A percentile compares a stretch with the other conserved stretches of the same genome.
These are phyloP conservation scores for Panzeria rudis DNA, from an alignment of 2,888 invertebrate genomes.

Conservation along the genomic window DNA sequence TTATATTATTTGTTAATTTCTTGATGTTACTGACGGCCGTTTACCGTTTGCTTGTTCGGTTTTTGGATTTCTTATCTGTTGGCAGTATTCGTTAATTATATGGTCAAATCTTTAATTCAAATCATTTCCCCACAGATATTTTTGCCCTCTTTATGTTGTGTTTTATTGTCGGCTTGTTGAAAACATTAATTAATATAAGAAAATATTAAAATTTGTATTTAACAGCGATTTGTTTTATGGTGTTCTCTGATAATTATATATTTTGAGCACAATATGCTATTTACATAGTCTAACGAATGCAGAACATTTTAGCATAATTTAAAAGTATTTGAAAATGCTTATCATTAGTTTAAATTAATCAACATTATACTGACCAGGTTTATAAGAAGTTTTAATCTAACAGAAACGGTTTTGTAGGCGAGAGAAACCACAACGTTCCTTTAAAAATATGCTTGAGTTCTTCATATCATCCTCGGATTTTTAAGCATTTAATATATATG, in stretches of 20 bases:
- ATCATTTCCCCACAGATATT: slow-evolving; percentile 34
- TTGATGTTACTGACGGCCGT: slow-evolving; percentile 16
- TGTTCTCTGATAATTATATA: background rate
- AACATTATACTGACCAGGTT: too few relatives aligned
- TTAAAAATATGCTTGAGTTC: too few relatives aligned
- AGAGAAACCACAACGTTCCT: too few relatives aligned
- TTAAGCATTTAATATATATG: too few relatives aligned
- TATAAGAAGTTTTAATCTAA: too few relatives aligned
- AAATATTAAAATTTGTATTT: slow-evolving; percentile 31
- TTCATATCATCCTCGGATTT: too few relatives aligned
- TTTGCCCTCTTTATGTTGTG: background rate
- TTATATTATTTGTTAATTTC: slow-evolving; percentile 63
- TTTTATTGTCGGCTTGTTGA: slow-evolving; percentile 47
- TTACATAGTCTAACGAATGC: too few relatives aligned
- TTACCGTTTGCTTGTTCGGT: slow-evolving; percentile 47
- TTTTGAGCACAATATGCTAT: background rate
- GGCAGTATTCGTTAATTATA: slow-evolving; percentile 67
- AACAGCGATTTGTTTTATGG: slow-evolving; percentile 37
- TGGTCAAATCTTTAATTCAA: slow-evolving; percentile 41
- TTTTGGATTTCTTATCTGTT: slow-evolving; percentile 2
- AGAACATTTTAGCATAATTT: too few relatives aligned
- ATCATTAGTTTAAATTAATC: too few relatives aligned
- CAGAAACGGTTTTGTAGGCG: too few relatives aligned
- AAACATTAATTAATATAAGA: slow-evolving; percentile 47
- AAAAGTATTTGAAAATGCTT: too few relatives aligned